phyloP scores from a whole-genome alignment of 1,140 invertebrate genomes.

The Dendrolimus punctatus region DNA sequence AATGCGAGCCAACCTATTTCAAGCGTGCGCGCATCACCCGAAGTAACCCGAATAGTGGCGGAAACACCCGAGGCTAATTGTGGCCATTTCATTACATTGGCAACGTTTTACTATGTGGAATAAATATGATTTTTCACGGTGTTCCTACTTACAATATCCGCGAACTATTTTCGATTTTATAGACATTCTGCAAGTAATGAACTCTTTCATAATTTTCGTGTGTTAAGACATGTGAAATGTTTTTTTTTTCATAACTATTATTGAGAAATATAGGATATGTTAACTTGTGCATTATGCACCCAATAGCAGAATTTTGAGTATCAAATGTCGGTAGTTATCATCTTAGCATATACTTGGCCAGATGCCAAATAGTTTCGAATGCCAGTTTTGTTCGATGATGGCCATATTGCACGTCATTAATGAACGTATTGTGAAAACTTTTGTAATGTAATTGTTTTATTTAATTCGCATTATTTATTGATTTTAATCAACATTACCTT shows the following conservation, averaged over 20 bases:
- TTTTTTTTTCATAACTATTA: too few relatives aligned
- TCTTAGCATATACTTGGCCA: constrained; percentile 24
- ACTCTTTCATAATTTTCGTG: too few relatives aligned
- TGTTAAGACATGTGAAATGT: neutral
- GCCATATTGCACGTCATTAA: constrained; percentile 23
- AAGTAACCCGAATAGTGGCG: constrained; percentile 20
- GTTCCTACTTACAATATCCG: constrained; percentile 9
- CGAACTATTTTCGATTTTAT: constrained; percentile 4
- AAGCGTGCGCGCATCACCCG: constrained; percentile 32
- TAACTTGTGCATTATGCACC: neutral
- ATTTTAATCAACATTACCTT: too few relatives aligned
- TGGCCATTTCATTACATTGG: constrained; percentile 31
- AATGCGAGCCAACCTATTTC: constrained; percentile 53
- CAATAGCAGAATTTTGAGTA: constrained; percentile 25
- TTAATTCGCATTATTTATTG: too few relatives aligned
- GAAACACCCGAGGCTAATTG: constrained; percentile 36
- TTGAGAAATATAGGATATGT: neutral
- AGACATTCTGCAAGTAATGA: too few relatives aligned
- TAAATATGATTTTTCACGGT: constrained; percentile 7
- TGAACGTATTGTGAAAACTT: neutral
- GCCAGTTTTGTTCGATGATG: constrained; percentile 25
- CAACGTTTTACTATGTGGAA: constrained; percentile 19
- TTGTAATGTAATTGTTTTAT: too few relatives aligned
- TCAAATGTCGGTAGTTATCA: constrained; percentile 44
- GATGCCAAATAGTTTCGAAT: constrained; percentile 37